Base-by-base conservation (phyloP, 2,888 invertebrate genomes). In the Synanthedon andrenaeformis region DNA sequence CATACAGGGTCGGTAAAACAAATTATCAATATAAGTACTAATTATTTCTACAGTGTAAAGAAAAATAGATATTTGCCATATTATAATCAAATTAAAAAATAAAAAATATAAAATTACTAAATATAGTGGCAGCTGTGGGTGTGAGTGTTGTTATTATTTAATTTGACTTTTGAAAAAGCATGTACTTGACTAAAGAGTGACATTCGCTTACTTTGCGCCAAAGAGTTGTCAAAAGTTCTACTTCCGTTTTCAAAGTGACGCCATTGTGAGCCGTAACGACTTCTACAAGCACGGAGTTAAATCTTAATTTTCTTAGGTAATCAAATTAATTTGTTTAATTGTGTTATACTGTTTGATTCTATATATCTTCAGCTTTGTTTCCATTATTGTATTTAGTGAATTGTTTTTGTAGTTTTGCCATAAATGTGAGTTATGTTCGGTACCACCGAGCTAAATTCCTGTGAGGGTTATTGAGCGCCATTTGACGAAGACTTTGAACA, bases 201-300 rank as follows among this genome's bases (percentile, higher is more conserved):
- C 35, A 66, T 54, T 42, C 56, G 17, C 52, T 67, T 59, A 64
- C 62, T 69, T 51, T 65, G 66, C 62, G 63, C 60, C 61, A 66
- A 45, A 65, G 62, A 64, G 60, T 53, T 66, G 68, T 70, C 69
- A 70, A 55, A 35, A 54, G 59, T 61, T 57, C 51, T 74, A 72
- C 82, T 82, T 83, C 83, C 83, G 76, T 86, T 84, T 76, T 77
- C 79, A 80, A 88, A 90, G 89, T 91, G 92, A 93, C 93, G 93
- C 93, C 93, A 93, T 93, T 93, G 92, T 93, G 92, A 91, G 89
- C 93, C 91, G 90, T 92, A 93, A 91, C 92, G 92, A 92, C 92
- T 92, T 89, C 86, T 77, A 70, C 72, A 77, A 80, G 82, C 85
- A 85, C 88, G 84, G 85, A 90, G 89, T 90, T 89, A 84, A 89